These are phyloP conservation scores for Eristalinus sepulchralis DNA, from an alignment of 2,888 invertebrate genomes.

Conservation along the genomic window DNA sequence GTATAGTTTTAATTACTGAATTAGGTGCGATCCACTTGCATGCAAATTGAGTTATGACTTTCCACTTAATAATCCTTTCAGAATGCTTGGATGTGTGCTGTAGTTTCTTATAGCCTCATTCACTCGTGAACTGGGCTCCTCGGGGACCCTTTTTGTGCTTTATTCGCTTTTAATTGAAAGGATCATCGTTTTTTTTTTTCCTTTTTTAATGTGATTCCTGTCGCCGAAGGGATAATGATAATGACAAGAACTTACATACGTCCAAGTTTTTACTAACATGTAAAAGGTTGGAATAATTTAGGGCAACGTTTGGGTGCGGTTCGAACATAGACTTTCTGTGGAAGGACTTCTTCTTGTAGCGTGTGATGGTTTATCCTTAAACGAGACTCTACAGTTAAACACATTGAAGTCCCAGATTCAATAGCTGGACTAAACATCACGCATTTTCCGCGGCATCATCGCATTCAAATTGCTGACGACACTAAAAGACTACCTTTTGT, in stretches of 20 bases:
- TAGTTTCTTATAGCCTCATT: not conserved
- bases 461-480: too few relatives aligned
- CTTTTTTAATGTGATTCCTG: not conserved
- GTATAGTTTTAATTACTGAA: constrained; percentile 56
- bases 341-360: too few relatives aligned
- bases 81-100: constrained; percentile 1
- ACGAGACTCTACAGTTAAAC: too few relatives aligned
- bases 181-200: not conserved
- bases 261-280: too few relatives aligned
- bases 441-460: too few relatives aligned
- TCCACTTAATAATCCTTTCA: constrained; percentile 50
- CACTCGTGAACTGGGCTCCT: not conserved
- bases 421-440: too few relatives aligned
- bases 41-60: constrained; percentile 44
- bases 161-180: not conserved
- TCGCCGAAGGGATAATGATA: not conserved
- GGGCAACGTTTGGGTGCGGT: too few relatives aligned
- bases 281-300: too few relatives aligned
- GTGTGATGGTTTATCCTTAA: too few relatives aligned
- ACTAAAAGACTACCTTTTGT: too few relatives aligned
- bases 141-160: not conserved
- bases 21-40: constrained; percentile 52
- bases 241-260: not conserved
- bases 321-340: too few relatives aligned
- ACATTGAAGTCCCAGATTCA: too few relatives aligned